These are phyloP conservation scores for Acleris sparsana DNA, from an alignment of 2,888 invertebrate species.

Conservation along the genomic window DNA sequence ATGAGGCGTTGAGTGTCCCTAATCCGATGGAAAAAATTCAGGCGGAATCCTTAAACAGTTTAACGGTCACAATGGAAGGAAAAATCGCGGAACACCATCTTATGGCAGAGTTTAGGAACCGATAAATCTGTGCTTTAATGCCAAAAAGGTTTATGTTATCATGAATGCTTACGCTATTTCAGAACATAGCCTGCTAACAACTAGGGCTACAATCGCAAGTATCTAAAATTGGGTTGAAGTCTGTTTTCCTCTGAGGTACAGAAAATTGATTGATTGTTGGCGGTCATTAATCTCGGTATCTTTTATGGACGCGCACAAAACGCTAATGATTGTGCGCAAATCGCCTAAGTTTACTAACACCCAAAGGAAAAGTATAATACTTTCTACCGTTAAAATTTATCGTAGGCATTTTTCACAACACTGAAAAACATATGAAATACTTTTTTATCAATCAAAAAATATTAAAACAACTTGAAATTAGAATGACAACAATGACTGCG, in stretches of 20 bases:
- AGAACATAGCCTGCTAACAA: no score
- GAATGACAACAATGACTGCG: no score
- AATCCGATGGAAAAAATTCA: constrained; percentile 53
- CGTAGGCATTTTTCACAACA: no score
- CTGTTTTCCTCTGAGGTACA: no score
- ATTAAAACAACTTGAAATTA: no score
- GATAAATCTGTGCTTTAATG: constrained; percentile 34
- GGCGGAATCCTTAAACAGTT: constrained; percentile 65
- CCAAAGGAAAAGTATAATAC: neutral
- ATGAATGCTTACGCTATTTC: no score
- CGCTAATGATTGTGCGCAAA: constrained; percentile 24
- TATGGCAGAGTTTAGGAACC: constrained; percentile 39
- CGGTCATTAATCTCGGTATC: constrained; percentile 29
- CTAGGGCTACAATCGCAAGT: no score
- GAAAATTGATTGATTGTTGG: constrained; percentile 44
- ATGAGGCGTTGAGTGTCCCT: constrained; percentile 58
- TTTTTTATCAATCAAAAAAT: no score
- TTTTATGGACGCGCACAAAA: constrained; percentile 31
- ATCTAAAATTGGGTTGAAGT: no score
- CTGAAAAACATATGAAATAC: no score
- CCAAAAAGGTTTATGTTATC: no score
- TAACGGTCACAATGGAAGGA: constrained; percentile 51
- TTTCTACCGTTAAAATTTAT: neutral
- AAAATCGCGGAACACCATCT: constrained; percentile 29
- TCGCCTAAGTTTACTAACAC: neutral